Conservation (phyloP, 2,888 invertebrate genomes). For the Ichneumoninae sp. region DNA sequence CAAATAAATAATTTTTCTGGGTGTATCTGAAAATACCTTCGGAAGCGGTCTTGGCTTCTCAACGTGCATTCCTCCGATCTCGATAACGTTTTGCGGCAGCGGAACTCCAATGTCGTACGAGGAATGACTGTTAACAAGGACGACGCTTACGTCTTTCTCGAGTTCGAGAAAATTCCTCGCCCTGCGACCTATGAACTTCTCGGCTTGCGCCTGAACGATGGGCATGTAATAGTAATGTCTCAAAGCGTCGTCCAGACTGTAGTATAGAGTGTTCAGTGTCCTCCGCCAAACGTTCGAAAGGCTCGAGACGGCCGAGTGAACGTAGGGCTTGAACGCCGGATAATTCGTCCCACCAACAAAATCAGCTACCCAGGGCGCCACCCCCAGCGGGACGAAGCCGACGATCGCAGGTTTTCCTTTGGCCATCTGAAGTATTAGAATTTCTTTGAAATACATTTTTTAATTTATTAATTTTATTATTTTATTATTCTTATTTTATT, state of each 20-base stretch:
- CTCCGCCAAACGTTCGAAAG: background rate
- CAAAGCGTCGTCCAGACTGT: background rate
- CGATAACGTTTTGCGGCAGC: background rate
- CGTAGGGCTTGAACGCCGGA: slow-evolving; percentile 1
- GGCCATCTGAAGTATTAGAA: background rate
- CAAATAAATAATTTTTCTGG: no score
- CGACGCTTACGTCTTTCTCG: background rate
- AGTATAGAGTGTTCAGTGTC: background rate
- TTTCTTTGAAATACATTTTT: no score
- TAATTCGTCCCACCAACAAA: background rate
- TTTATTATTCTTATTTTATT: background rate
- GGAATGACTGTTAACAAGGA: background rate
- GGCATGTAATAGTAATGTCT: background rate
- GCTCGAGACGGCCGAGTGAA: background rate
- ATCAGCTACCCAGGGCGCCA: background rate
- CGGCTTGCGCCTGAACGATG: background rate
- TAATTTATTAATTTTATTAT: background rate
- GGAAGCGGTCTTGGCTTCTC: background rate
- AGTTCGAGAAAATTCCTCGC: background rate
- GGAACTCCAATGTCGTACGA: background rate
- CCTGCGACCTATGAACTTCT: background rate
- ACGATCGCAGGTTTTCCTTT: slow-evolving; percentile 11
- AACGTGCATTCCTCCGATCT: slow-evolving; percentile 1
- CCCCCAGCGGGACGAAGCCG: background rate
- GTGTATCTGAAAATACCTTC: background rate